Evolutionary conservation across 2,888 invertebrate genomes (phyloP), one percentile per base, ranked within the genome.

Genomic region (Endomychus coccineus): DNA sequence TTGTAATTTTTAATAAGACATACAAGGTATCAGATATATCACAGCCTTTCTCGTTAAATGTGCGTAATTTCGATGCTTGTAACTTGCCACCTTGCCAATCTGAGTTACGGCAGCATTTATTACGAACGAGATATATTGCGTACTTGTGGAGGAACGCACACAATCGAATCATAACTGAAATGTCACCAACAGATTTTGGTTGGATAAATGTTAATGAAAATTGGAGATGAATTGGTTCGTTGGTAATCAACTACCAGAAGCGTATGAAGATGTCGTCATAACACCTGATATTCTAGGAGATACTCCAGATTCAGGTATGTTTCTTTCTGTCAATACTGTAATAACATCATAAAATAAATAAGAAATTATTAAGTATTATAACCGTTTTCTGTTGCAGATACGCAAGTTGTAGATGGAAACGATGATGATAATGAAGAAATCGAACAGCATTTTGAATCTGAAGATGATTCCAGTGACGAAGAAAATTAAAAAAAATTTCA

Each of bases 81-180:
- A 46, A 45, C 39, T 49, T 53, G 41, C 52, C 52, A 43, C 52
- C 51, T 19, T 51, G 51, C 33, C 37, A 46, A 50, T 48, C 52
- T 33, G 46, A 55, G 45, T 43, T 53, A 43, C 43, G 23, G 21
- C 51, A 52, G 36, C 53, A 54, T 44, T 31, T 52, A 27, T 48
- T 56, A 44, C 41, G 56, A 28, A 51, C 54, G 34, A 47, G 25
- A 47, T 55, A 43, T 39, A 52, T 56, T 44, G 46, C 54, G 37
- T 47, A 41, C 35, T 44, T 54, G 35, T 40, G 40, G 40, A 29
- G 24, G n/a, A 40, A 40, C 25, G 36, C 36, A 12, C 36, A 40
- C 9, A 44, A 45, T 36, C 27, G 34, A 41, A 40, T 36, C 21
- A 36, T 42, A 24, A 50, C 30, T 36, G 46, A 51, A 16, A 22